Percentiles rank a stretch among this genome's conserved stretches.
These are phyloP conservation scores for Marisa cornuarietis DNA, from an alignment of 1,140 invertebrate genomes.

Conservation along the genomic window DNA sequence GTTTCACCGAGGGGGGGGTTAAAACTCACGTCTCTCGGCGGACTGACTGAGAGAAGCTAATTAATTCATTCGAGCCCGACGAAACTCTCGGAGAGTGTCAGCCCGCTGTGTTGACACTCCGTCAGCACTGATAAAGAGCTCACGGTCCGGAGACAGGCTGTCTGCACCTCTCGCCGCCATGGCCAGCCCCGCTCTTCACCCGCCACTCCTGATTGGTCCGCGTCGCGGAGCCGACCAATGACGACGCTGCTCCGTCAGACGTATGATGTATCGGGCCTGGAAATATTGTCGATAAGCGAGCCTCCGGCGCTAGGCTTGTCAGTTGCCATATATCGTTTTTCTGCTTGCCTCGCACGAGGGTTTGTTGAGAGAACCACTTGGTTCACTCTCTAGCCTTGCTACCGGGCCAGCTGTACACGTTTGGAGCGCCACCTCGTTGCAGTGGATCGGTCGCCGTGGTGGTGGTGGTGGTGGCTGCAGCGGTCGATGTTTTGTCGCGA, in stretches of 20 bases:
- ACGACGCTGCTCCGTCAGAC: not conserved
- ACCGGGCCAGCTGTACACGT: not conserved
- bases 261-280: not conserved
- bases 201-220: constrained; percentile 4
- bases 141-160: not conserved
- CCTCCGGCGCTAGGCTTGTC: not conserved
- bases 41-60: not conserved
- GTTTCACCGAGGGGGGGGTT: not conserved
- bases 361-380: not conserved
- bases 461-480: not conserved
- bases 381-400: not conserved
- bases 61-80: constrained; percentile 2
- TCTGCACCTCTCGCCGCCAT: not conserved
- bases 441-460: not conserved
- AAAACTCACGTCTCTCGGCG: no score
- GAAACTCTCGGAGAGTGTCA: constrained; percentile 2
- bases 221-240: not conserved
- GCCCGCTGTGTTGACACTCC: constrained; percentile 9
- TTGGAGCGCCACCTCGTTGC: not conserved
- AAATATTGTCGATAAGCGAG: constrained; percentile 9
- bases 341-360: not conserved
- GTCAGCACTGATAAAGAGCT: constrained; percentile 16
- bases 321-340: constrained; percentile 10
- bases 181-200: not conserved
- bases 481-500: not conserved